Base-by-base conservation (phyloP, 2,888 invertebrate species). In the Graphium colonna region DNA sequence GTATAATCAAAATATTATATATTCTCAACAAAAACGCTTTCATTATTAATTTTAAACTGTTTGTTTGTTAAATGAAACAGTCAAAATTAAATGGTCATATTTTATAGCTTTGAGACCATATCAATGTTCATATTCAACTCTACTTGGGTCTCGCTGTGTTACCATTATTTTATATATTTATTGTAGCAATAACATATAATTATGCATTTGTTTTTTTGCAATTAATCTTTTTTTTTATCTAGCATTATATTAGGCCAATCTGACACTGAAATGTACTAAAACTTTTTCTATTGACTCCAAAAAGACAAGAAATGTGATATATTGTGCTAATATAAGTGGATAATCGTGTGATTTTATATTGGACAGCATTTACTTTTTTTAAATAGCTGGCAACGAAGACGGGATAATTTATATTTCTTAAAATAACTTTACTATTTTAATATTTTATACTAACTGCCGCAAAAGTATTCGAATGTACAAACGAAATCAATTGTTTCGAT, bases 221-320 rank as follows among this genome's bases (percentile, higher is more conserved):
- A 33, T 5, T 42, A 17, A 42, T 41, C 28, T 36, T 4, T 7
- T 42, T 21, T 33, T n/a, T n/a, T 1, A 31, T 52, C n/a, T n/a
- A 36, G n/a, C 36, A 36, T 36, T 33, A 9, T 33, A 10, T 10
- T 36, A 12, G 13, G 36, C n/a, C 36, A 36, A 36, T 36, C 12
- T 12, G 36, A 36, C 36, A 38, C 44, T 44, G 21, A 36, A 39
- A 15, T 52, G 41, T 40, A 44, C 21, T 49, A 39, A 45, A 36
- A 39, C 9, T 40, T 45, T 39, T 28, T 47, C 17, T 36, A 46
- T 42, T 13, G 18, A 44, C 49, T 45, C 28, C 18, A 51, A 49
- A 54, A 54, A 54, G 49, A 54, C 53, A 54, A 44, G 28, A 40
- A 4, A 21, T 69, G 72, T 72, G 72, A 72, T 72, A 72, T 62